A percentile compares a stretch with the other conserved stretches of the same genome.
These are phyloP conservation scores for Cheiracanthium punctorium DNA, from an alignment of 2,888 invertebrate species.

Conservation along the genomic window DNA sequence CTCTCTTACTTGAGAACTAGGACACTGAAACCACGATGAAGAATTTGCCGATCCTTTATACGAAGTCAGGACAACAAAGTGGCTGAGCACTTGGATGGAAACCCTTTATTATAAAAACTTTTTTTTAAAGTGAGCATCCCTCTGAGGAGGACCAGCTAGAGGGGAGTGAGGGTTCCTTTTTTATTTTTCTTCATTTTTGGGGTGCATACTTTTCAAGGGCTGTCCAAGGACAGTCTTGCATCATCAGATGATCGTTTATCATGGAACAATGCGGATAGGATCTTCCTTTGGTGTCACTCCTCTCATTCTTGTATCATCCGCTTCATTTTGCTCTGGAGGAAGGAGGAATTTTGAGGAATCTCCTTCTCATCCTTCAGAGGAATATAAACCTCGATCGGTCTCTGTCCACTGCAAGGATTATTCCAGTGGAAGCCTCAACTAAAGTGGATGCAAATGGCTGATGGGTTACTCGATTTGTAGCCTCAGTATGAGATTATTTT, in stretches of 20 bases:
- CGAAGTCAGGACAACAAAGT: not conserved
- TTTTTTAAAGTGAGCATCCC: not conserved
- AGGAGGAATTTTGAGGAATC: not conserved
- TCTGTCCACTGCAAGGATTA: no score
- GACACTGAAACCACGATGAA: no score
- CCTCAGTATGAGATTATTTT: no score
- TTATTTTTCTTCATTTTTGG: not conserved
- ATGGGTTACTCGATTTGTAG: no score
- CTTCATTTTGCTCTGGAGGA: constrained; percentile 6
- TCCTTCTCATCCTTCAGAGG: constrained; percentile 8
- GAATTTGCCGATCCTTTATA: no score
- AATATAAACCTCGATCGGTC: no score
- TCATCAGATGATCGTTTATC: constrained; percentile 63
- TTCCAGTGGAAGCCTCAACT: no score
- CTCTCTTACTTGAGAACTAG: no score
- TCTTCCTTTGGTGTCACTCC: constrained; percentile 32
- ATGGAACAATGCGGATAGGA: not conserved
- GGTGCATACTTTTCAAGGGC: constrained; percentile 47
- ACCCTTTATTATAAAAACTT: not conserved
- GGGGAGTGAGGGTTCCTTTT: not conserved
- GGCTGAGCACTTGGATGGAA: not conserved
- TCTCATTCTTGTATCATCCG: constrained; percentile 42
- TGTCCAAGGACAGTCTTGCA: constrained; percentile 62
- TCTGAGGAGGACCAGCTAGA: not conserved
- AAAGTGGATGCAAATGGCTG: no score